phyloP scores from a whole-genome alignment of 2,888 invertebrate genomes.

The Dorcus parallelipipedus region DNA sequence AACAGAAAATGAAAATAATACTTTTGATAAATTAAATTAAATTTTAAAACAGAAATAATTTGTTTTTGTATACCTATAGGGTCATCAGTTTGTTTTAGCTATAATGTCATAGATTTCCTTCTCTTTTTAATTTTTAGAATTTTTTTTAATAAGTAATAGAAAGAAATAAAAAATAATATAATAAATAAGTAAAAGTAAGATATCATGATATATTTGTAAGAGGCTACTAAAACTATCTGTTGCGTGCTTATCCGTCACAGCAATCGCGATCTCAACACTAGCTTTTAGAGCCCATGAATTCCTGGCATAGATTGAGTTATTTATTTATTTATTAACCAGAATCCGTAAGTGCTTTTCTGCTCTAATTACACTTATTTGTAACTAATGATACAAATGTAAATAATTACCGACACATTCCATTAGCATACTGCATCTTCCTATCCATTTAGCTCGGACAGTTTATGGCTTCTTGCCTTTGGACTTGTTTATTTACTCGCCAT shows the following conservation, averaged over 20 bases:
- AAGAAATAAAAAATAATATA: background rate
- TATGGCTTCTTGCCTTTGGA: too few relatives aligned
- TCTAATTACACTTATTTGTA: constrained; percentile 26
- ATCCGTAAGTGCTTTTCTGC: constrained; percentile 24
- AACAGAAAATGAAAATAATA: too few relatives aligned
- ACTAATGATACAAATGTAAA: constrained; percentile 14
- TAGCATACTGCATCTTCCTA: too few relatives aligned
- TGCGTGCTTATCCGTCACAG: constrained; percentile 33
- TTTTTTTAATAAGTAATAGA: too few relatives aligned
- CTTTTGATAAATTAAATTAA: too few relatives aligned
- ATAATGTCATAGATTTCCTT: too few relatives aligned
- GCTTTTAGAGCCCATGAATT: constrained; percentile 31
- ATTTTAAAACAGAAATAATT: too few relatives aligned
- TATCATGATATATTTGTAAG: constrained; percentile 26
- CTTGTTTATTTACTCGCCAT: too few relatives aligned
- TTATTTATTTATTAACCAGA: constrained; percentile 29
- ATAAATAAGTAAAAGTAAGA: background rate
- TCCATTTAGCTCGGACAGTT: too few relatives aligned
- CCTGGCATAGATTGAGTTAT: constrained; percentile 28
- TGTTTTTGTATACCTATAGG: too few relatives aligned
- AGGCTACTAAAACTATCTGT: constrained; percentile 33
- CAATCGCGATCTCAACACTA: constrained; percentile 29
- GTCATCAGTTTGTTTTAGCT: too few relatives aligned
- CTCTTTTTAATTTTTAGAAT: too few relatives aligned
- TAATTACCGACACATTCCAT: background rate